Percentiles rank a stretch among this genome's conserved stretches.
phyloP scores from a whole-genome alignment of 2,113 vertebrate genomes.

The Cheilinus undulatus region DNA sequence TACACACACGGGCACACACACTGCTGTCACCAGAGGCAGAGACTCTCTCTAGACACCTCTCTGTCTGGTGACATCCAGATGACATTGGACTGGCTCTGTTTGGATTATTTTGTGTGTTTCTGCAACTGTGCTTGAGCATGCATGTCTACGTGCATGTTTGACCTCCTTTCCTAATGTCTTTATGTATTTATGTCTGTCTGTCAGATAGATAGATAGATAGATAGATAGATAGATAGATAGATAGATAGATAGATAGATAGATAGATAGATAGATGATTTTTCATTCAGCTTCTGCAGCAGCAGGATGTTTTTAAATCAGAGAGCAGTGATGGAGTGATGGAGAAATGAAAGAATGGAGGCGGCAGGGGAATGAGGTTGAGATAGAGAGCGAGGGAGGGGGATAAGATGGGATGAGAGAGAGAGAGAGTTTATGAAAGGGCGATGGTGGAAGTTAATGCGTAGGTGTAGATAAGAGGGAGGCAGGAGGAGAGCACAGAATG shows the following conservation, averaged over 20 bases:
- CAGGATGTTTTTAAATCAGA: constrained; percentile 1
- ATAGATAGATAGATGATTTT: neutral
- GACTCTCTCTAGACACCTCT: constrained; percentile 52
- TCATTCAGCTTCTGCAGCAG: neutral
- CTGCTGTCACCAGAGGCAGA: constrained; percentile 55
- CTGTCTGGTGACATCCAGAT: constrained; percentile 70
- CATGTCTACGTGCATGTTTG: neutral
- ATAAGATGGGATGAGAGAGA: neutral
- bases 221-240: neutral
- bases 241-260: constrained; percentile 2
- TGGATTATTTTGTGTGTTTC: constrained; percentile 2
- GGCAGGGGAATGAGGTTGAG: neutral
- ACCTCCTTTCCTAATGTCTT: neutral
- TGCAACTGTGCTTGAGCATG: neutral
- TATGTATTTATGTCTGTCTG: too few species aligned
- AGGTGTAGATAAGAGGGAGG: constrained; percentile 5
- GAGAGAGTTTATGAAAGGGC: constrained; percentile 6
- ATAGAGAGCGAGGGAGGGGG: neutral
- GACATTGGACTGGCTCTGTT: constrained; percentile 57
- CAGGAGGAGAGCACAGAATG: neutral
- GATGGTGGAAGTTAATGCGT: neutral
- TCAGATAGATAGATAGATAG: neutral
- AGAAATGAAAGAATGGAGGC: neutral
- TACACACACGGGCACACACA: constrained; percentile 15
- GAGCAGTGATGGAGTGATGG: neutral